A percentile compares a stretch with the other conserved stretches of the same genome.
These are phyloP conservation scores for Liasis olivaceus DNA, from an alignment of 2,797 vertebrate genomes.

Conservation along the genomic window DNA sequence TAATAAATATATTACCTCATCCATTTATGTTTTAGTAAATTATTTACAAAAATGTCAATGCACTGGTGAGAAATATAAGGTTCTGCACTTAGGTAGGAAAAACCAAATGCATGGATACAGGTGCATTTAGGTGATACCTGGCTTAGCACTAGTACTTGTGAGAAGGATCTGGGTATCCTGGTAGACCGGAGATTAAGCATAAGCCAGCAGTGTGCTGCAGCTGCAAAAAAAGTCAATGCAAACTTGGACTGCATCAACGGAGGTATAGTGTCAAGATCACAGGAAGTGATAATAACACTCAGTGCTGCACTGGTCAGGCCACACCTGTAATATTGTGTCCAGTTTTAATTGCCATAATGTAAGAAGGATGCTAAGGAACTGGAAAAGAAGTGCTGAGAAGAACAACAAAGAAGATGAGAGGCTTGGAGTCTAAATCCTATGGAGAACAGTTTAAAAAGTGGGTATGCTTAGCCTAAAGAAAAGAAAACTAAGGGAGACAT, in stretches of 20 bases:
- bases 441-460: no score
- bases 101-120: neutral
- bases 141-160: neutral
- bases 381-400: neutral
- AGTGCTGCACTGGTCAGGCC: neutral
- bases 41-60: neutral
- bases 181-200: neutral
- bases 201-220: neutral
- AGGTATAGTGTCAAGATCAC: neutral
- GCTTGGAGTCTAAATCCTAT: neutral
- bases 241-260: neutral
- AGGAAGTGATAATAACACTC: neutral
- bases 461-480: neutral
- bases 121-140: neutral
- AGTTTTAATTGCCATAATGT: neutral
- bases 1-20: neutral
- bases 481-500: neutral
- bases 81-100: neutral
- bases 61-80: neutral
- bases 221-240: neutral
- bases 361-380: neutral
- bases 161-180: neutral
- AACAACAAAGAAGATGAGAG: neutral
- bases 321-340: neutral
- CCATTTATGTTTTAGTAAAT: neutral